Base-by-base conservation (phyloP, 2,113 vertebrate genomes). In the Nerophis ophidion region DNA sequence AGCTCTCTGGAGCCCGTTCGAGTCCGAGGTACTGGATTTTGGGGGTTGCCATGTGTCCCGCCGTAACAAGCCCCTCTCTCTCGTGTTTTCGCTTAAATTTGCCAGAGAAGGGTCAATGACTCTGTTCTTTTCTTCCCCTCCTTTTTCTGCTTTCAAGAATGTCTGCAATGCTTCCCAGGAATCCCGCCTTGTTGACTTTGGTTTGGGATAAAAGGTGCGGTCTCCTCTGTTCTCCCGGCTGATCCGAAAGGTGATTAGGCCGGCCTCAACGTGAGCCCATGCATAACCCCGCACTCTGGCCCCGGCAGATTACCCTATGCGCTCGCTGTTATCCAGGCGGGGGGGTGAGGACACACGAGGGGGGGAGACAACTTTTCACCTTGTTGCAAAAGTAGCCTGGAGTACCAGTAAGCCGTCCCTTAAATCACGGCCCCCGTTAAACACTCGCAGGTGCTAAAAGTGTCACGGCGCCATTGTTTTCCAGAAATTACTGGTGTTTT, bases 141-240 rank as follows among this genome's bases (percentile, higher is more conserved):
- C 73, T 52, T 52, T 60, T 75, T 77, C 50, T 79, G 66, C 83
- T 83, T 84, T 86, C 74, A 90, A 90, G 86, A 91, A 89, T 90
- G 83, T 88, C 77, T 84, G 87, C 85, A 90, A 89, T 91, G 82
- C 78, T 80, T 86, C 77, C 63, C 74, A 77, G 82, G 85, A 89
- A 87, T 87, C 80, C 81, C 58, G 60, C 61, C 77, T 86, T 90
- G 88, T 90, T 91, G 87, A 86, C 86, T 90, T 91, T 90, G 87
- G 85, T 88, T 84, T 76, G 75, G 81, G 87, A 89, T 90, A 79
- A 90, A 91, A 91, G 84, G 79, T 84, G 64, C 59, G 65, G 76
- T 72, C 75, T 79, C 63, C 70, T 81, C 81, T 85, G 76, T 84
- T 87, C 82, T 88, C 76, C 55, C 49, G 61, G 72, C 81, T 87